Evolutionary conservation across 2,797 vertebrate genomes (phyloP), one percentile per base, ranked within the genome.

Genomic region (Hippopotamyrus pictus): DNA sequence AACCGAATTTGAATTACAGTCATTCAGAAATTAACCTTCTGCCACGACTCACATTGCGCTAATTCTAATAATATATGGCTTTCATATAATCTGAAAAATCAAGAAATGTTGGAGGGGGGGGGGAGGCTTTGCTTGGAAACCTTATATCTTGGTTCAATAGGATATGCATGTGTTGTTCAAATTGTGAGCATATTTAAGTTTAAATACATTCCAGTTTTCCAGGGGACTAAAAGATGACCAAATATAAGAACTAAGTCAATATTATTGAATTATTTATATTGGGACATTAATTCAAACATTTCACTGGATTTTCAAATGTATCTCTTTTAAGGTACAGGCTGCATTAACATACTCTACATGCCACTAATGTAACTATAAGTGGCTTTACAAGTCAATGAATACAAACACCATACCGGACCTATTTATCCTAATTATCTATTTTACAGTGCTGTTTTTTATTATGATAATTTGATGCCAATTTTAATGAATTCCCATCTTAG

Each of bases 361-460:
- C 92, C 91, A 95, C 95, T 96, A 96, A 96, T 96, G 95, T 94
- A 95, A 96, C 95, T 95, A 95, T 95, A 93, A 96, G 95, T 91
- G 89, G 92, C 91, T 93, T 94, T 94, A 93, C 93, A 95, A 94
- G 93, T 94, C 95, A 95, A 73, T 86, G 93, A 94, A 46, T 29
- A 79, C 0, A 86, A 90, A 92, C 92, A 1, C 6, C 33, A 79
- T 19, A 79, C 37, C n/a, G 41, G 17, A 79, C 73, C 73, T 44
- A 79, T 79, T 92, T 76, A 86, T 90, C 89, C 91, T 92, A 93
- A 94, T 93, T 93, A 90, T 92, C 91, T 90, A 93, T 93, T 95
- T 95, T 95, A 94, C 91, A 90, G 91, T 12, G 90, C 91, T 92
- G 85, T 90, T 93, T 94, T 95, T 96, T 96, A 93, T 96, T 92